Percentiles rank a stretch among this genome's conserved stretches.
phyloP scores from a whole-genome alignment of 1,140 invertebrate genomes.

The Homalodisca vitripennis region DNA sequence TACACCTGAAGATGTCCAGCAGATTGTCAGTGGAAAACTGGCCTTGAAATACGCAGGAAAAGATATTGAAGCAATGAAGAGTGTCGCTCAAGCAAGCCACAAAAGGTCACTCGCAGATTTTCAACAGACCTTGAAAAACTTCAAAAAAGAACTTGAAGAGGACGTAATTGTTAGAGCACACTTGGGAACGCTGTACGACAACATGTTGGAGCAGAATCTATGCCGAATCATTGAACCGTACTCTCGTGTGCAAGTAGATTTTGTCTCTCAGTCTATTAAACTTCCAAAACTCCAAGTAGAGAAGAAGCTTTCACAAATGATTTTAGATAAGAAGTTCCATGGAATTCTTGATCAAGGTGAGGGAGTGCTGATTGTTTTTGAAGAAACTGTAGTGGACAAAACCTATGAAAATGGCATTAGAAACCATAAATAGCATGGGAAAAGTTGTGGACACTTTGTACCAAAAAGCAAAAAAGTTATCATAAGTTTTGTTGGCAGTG shows the following conservation, averaged over 20 bases:
- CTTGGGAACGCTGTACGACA: conserved; percentile 95
- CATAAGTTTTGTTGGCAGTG: no score
- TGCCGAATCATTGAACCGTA: conserved; percentile 99
- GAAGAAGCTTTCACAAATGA: conserved; percentile 99
- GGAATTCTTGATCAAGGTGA: conserved; percentile 98
- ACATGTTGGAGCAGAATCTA: conserved; percentile 98
- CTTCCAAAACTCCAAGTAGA: conserved; percentile 90
- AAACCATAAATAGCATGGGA: conserved; percentile 98
- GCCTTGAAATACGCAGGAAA: conserved; percentile 94
- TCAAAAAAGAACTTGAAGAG: conserved; percentile 87
- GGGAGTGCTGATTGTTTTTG: conserved; percentile 96
- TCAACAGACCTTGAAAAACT: conserved; percentile 81
- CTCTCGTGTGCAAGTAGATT: conserved; percentile 89
- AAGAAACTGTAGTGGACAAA: conserved; percentile 91
- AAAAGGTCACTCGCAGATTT: conserved; percentile 96
- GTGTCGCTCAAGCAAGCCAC: conserved; percentile 93
- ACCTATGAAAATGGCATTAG: conserved; percentile 96
- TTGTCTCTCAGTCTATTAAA: conserved; percentile 79
- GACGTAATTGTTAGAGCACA: conserved; percentile 97
- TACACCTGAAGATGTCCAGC: conserved; percentile 92
- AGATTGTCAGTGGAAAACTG: conserved; percentile 94
- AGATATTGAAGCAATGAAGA: conserved; percentile 97
- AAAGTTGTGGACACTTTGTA: conserved; percentile 98
- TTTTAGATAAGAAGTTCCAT: conserved; percentile 96
- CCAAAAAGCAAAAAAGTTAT: conserved; percentile 98